Evolutionary conservation across 2,113 vertebrate species (phyloP).

Genomic region (Eurypyga helias): DNA sequence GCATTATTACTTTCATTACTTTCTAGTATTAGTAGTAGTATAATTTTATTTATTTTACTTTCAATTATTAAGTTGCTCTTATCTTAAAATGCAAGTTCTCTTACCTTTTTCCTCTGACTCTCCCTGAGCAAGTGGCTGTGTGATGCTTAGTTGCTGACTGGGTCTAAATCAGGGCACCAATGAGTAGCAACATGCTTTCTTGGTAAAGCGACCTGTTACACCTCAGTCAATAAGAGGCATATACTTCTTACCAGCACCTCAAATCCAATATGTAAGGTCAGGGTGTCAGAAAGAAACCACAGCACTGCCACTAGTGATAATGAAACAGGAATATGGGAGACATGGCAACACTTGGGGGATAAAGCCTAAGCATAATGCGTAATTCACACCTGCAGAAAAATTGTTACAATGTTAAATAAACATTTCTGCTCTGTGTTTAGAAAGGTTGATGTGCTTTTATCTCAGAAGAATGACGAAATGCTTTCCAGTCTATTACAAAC

Average conservation of each 20-base stretch:
- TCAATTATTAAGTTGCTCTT: too few species aligned
- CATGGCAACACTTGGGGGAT: not conserved
- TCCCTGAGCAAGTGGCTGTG: too few species aligned
- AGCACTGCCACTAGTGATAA: not conserved
- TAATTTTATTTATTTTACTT: too few species aligned
- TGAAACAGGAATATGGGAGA: not conserved
- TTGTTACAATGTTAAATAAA: not conserved
- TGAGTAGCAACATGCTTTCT: accelerated
- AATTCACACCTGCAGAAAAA: not conserved
- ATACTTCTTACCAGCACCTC: not conserved
- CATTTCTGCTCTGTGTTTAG: not conserved
- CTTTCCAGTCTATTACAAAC: not conserved
- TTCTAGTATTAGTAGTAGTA: too few species aligned
- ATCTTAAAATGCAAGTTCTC: too few species aligned
- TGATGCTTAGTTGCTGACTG: too few species aligned
- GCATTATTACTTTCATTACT: too few species aligned
- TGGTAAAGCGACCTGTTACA: not conserved
- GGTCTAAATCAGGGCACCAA: too few species aligned
- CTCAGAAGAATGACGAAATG: not conserved
- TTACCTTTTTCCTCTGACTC: too few species aligned
- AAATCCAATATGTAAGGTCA: not conserved
- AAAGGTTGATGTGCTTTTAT: not conserved
- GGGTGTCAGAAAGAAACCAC: not conserved
- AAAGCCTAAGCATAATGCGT: not conserved
- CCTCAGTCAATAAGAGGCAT: not conserved